A percentile compares a stretch with the other conserved stretches of the same genome.
Conservation (phyloP, 2,113 vertebrate species). For the Struthio camelus region DNA sequence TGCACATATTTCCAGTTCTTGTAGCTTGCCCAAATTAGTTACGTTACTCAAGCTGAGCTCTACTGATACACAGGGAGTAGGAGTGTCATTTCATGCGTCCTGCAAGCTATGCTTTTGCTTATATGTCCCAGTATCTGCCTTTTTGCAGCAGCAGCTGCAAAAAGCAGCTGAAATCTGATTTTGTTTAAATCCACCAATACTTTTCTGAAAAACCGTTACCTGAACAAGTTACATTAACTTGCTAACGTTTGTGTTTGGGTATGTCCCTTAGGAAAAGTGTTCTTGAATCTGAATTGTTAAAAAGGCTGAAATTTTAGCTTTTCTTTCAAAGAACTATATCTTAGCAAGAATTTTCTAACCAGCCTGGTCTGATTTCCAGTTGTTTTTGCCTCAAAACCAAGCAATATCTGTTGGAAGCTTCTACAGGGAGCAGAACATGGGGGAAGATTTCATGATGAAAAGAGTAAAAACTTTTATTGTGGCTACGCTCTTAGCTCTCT, state of each 20-base stretch:
- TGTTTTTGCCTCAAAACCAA: neutral
- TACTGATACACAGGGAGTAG: neutral
- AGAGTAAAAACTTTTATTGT: neutral
- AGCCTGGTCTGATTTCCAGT: neutral
- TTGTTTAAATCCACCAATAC: neutral
- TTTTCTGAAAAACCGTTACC: neutral
- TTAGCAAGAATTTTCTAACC: neutral
- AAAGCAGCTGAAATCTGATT: neutral
- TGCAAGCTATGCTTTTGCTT: slow-evolving; percentile 50
- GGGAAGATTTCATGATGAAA: neutral
- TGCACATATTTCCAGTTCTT: neutral
- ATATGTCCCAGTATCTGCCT: neutral
- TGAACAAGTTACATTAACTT: neutral
- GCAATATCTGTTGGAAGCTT: neutral
- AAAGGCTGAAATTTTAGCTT: neutral
- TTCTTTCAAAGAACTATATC: neutral
- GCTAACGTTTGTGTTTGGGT: neutral
- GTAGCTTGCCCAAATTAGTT: neutral
- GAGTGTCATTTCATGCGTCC: slow-evolving; percentile 36
- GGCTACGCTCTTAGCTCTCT: neutral
- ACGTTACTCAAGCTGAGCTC: neutral
- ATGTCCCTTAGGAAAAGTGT: neutral
- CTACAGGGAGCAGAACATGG: neutral
- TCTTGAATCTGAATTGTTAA: neutral
- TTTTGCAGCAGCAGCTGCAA: neutral